Conservation (phyloP, 2,113 vertebrate genomes). For the Phalacrocorax aristotelis region DNA sequence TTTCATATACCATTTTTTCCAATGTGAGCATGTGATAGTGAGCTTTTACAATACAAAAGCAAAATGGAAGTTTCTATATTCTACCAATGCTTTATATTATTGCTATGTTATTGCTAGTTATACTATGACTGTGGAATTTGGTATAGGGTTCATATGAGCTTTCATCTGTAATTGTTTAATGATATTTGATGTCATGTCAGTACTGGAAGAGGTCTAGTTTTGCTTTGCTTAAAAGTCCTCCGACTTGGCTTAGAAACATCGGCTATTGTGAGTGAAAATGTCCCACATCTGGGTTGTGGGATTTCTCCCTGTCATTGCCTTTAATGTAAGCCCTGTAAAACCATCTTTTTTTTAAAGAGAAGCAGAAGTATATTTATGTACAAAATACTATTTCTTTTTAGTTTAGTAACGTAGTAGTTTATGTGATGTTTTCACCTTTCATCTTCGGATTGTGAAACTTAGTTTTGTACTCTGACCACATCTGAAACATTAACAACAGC, state of each 20-base stretch:
- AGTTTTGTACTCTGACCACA: neutral
- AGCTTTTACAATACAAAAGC: rapidly evolving
- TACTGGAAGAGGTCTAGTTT: neutral
- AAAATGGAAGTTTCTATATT: neutral
- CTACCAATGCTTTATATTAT: rapidly evolving
- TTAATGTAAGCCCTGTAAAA: neutral
- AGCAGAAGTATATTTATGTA: neutral
- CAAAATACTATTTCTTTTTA: neutral
- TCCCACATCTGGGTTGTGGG: neutral
- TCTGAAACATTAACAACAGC: neutral
- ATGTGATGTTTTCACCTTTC: neutral
- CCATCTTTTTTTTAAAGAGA: neutral
- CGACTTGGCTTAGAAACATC: neutral
- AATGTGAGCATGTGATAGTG: rapidly evolving
- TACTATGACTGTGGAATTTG: neutral
- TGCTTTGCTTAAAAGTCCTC: neutral
- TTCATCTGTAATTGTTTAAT: neutral
- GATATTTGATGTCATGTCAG: neutral
- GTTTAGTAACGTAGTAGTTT: neutral
- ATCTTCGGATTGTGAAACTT: neutral
- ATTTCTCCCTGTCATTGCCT: neutral
- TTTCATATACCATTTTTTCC: rapidly evolving
- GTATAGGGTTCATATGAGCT: rapidly evolving
- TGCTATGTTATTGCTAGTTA: neutral
- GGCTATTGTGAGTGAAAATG: neutral